A percentile compares a stretch with the other conserved stretches of the same genome.
phyloP scores from a whole-genome alignment of 2,113 vertebrate species.

The Ophthalmolycus amberensis region DNA sequence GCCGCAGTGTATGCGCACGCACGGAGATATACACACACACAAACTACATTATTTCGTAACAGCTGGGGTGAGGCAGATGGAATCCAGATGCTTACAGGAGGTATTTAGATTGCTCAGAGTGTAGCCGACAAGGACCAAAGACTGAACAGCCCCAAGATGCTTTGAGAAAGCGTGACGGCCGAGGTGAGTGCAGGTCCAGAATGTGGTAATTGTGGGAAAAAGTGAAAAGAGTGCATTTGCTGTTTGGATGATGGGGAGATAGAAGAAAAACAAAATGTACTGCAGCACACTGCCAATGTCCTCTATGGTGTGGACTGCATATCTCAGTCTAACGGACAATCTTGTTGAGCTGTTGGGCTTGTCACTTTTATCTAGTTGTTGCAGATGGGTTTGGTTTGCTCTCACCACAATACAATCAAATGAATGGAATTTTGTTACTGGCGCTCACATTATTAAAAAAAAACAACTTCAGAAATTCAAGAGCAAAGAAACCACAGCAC shows the following conservation, averaged over 20 bases:
- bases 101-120: constrained; percentile 27
- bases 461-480: neutral
- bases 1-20: neutral
- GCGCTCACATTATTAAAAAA: neutral
- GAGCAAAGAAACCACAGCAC: neutral
- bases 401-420: neutral
- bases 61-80: constrained; percentile 44
- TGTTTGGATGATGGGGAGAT: constrained; percentile 23
- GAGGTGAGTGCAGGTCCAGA: constrained; percentile 27
- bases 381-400: neutral
- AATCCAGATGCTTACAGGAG: constrained; percentile 53
- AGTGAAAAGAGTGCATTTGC: constrained; percentile 25
- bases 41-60: constrained; percentile 9
- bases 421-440: neutral
- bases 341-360: neutral
- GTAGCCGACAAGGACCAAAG: constrained; percentile 28
- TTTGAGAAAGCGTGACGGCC: constrained; percentile 29
- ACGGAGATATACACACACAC: neutral
- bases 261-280: constrained; percentile 20
- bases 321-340: neutral
- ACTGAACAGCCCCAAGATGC: constrained; percentile 33
- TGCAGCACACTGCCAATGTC: neutral
- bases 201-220: constrained; percentile 61
- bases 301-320: neutral
- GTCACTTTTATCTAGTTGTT: neutral